A percentile compares a stretch with the other conserved stretches of the same genome.
phyloP scores from a whole-genome alignment of 2,888 invertebrate genomes.

The Caenorhabditis panamensis region DNA sequence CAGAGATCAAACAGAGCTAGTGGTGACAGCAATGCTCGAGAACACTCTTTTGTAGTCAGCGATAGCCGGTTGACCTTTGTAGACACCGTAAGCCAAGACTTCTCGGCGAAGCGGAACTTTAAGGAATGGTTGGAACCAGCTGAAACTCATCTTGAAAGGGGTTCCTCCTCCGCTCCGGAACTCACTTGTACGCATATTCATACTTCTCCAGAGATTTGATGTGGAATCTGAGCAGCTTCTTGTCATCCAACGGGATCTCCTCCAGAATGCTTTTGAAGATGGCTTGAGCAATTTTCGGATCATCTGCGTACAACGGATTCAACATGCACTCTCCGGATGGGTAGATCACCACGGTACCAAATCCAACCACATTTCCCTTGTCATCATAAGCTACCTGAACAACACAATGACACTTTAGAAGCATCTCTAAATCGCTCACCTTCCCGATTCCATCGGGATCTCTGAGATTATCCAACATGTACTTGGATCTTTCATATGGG shows the following conservation, averaged over 20 bases:
- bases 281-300: slow-evolving; percentile 12
- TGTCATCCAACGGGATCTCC: slow-evolving; percentile 25
- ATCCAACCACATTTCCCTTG: slow-evolving; percentile 31
- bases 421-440: neutral
- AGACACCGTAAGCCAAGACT: neutral
- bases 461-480: slow-evolving; percentile 30
- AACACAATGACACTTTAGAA: neutral
- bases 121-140: slow-evolving; percentile 38
- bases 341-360: slow-evolving; percentile 18
- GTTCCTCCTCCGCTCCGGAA: neutral
- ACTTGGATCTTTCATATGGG: slow-evolving; percentile 23
- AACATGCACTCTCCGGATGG: slow-evolving; percentile 37
- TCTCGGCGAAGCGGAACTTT: neutral
- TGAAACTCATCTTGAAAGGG: neutral
- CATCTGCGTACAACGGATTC: slow-evolving; percentile 40
- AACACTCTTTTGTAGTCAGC: neutral
- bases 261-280: slow-evolving; percentile 43
- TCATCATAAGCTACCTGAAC: slow-evolving; percentile 17
- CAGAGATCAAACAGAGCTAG: neutral
- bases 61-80: neutral
- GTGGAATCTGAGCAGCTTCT: slow-evolving; percentile 1
- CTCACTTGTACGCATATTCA: neutral
- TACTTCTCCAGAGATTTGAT: neutral
- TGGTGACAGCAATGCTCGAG: neutral
- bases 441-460: slow-evolving; percentile 35